Percentiles rank a stretch among this genome's conserved stretches.
phyloP scores from a whole-genome alignment of 1,140 invertebrate species.

The Colletes latitarsis region DNA sequence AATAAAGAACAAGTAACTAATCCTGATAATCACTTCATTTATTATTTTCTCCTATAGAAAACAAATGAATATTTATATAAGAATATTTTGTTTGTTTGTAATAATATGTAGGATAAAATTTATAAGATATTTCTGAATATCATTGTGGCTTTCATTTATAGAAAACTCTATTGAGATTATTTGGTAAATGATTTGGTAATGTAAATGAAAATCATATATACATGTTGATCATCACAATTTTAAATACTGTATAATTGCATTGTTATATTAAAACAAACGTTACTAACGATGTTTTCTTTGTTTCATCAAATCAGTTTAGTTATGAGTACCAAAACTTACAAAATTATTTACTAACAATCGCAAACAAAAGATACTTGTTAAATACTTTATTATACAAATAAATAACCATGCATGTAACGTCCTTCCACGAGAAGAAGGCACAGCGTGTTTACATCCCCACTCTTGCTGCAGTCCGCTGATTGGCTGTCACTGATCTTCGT shows the following conservation, averaged over 20 bases:
- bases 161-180: no score
- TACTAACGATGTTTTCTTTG: no score
- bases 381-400: not conserved
- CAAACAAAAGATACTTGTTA: not conserved
- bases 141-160: not conserved
- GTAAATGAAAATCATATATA: not conserved
- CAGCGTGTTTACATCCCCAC: no score
- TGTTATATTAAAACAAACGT: not conserved
- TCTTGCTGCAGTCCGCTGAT: no score
- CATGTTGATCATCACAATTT: not conserved
- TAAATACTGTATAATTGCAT: not conserved
- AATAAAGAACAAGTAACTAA: not conserved
- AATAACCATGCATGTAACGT: conserved; percentile 5
- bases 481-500: no score
- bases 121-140: no score
- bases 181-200: not conserved
- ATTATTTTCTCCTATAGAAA: not conserved
- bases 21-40: conserved; percentile 3
- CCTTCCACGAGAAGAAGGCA: no score
- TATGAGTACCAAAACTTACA: not conserved
- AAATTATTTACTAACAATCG: not conserved
- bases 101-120: not conserved
- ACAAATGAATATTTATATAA: not conserved
- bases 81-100: not conserved
- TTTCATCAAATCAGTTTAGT: not conserved